These are phyloP conservation scores for Esox masquinongy DNA, from an alignment of 2,797 vertebrate species.

Conservation along the genomic window DNA sequence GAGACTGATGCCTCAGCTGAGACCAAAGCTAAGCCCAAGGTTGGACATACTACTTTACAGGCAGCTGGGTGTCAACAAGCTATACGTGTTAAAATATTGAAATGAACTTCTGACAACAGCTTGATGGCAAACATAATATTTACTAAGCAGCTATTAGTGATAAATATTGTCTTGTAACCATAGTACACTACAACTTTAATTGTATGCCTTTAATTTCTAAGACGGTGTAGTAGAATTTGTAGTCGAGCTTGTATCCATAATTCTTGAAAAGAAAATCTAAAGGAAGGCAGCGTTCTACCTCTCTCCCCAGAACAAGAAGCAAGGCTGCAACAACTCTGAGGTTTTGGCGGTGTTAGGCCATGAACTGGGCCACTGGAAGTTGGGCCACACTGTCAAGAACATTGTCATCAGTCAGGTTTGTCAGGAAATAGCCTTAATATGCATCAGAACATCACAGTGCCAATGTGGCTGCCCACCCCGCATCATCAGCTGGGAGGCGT, in stretches of 20 bases:
- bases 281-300: not conserved
- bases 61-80: not conserved
- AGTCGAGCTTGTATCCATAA: not conserved
- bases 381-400: constrained; percentile 97
- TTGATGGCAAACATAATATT: not conserved
- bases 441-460: not conserved
- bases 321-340: constrained; percentile 96
- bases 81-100: not conserved
- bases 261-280: not conserved
- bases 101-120: not conserved
- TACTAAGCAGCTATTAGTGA: too few relatives aligned
- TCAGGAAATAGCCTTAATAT: not conserved
- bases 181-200: not conserved
- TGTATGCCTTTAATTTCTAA: not conserved
- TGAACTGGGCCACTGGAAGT: constrained; percentile 98
- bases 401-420: constrained; percentile 95
- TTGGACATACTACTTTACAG: constrained; percentile 54
- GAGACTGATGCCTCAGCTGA: constrained; percentile 68
- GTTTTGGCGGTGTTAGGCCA: constrained; percentile 96
- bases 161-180: too few relatives aligned
- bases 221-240: not conserved
- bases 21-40: constrained; percentile 85
- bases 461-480: too few relatives aligned
- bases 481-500: too few relatives aligned
- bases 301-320: constrained; percentile 86